Evolutionary conservation across 2,113 vertebrate genomes (phyloP).

Genomic region (Typhlomys cinereus): DNA sequence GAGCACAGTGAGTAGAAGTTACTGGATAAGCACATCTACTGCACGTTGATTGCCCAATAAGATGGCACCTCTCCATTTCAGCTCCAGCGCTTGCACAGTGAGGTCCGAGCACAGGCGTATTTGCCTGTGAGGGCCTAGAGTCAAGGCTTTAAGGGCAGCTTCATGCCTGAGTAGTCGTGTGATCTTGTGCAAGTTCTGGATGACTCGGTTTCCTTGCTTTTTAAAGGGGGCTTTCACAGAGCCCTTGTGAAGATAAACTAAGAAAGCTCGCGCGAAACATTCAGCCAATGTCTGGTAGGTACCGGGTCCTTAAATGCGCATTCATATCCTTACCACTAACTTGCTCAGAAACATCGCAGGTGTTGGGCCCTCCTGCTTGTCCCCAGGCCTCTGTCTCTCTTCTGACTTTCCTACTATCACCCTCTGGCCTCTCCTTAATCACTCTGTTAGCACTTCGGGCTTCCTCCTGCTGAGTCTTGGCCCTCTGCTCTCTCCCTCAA

Average conservation of each 20-base stretch:
- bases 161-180: background rate
- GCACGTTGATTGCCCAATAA: background rate
- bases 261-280: background rate
- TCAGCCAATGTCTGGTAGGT: background rate
- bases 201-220: background rate
- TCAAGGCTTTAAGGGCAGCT: background rate
- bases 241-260: background rate
- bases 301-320: background rate
- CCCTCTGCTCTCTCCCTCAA: background rate
- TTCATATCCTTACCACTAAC: background rate
- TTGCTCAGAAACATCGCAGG: background rate
- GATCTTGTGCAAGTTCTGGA: background rate
- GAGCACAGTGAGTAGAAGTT: background rate
- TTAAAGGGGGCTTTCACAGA: background rate
- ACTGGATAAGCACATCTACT: constrained; percentile 14
- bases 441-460: background rate
- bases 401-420: background rate
- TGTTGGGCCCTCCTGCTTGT: background rate
- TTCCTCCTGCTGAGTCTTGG: background rate
- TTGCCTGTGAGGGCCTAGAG: background rate
- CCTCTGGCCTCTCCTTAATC: background rate
- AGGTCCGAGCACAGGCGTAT: background rate
- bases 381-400: background rate
- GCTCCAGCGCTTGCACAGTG: fast-evolving
- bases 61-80: background rate